Evolutionary conservation across 1,140 invertebrate genomes (phyloP).

Genomic region (Atopsyche davidsoni): DNA sequence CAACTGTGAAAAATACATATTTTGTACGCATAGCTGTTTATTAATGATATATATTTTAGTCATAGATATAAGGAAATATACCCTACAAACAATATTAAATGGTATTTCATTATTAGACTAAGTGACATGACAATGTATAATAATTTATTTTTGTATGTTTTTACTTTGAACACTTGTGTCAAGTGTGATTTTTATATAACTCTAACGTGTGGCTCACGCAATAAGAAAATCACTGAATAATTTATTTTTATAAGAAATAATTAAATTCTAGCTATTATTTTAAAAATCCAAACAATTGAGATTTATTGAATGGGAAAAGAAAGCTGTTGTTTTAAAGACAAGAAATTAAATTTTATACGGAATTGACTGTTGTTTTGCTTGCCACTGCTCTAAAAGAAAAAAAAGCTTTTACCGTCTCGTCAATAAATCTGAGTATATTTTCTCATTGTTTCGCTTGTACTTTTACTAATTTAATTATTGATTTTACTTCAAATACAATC

Average conservation of each 20-base stretch:
- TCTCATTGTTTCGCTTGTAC: background rate
- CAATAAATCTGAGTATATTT: no score
- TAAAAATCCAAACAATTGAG: background rate
- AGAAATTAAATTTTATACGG: no score
- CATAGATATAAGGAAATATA: no score
- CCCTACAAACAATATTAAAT: no score
- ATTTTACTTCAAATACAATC: background rate
- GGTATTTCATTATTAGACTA: background rate
- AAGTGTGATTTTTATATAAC: background rate
- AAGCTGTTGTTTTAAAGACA: no score
- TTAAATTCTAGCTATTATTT: background rate
- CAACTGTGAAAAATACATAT: conserved; percentile 21
- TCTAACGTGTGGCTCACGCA: background rate
- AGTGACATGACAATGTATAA: background rate
- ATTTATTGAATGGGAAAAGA: background rate
- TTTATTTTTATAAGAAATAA: background rate
- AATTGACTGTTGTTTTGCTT: no score
- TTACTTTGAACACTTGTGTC: background rate
- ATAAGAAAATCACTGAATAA: background rate
- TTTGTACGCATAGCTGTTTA: background rate
- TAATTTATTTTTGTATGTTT: background rate
- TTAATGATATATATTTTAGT: background rate
- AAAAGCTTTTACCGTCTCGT: no score
- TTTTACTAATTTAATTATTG: background rate
- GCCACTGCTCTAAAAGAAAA: no score